phyloP scores from a whole-genome alignment of 2,113 vertebrate species.

The Natator depressus region DNA sequence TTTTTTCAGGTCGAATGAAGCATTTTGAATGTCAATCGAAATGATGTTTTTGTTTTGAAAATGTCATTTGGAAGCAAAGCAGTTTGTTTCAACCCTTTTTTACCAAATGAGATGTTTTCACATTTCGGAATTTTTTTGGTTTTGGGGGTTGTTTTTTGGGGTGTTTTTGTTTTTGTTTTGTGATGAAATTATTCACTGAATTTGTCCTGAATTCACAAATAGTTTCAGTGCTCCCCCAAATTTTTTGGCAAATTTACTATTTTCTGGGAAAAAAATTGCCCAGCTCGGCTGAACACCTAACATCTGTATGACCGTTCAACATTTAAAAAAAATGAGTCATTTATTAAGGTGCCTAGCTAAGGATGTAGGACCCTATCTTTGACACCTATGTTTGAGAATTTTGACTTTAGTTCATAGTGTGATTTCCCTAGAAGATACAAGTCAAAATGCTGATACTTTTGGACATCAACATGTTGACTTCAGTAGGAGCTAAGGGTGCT shows the following conservation, averaged over 20 bases:
- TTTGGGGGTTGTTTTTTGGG: neutral
- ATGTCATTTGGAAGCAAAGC: neutral
- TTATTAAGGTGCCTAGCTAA: neutral
- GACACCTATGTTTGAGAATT: fast-evolving
- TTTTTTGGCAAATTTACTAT: neutral
- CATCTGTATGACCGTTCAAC: neutral
- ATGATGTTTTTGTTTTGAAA: neutral
- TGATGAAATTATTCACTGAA: neutral
- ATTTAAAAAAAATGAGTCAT: neutral
- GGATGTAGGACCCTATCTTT: neutral
- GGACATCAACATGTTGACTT: neutral
- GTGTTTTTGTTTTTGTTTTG: neutral
- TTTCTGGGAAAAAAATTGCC: neutral
- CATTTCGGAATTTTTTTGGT: neutral
- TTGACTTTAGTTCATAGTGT: fast-evolving
- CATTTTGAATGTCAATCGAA: neutral
- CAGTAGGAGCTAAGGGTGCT: neutral
- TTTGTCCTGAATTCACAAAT: neutral
- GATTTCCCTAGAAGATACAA: neutral
- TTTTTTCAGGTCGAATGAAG: neutral
- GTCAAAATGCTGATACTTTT: neutral
- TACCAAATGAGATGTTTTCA: neutral
- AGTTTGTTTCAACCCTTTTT: neutral
- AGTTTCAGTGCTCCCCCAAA: neutral
- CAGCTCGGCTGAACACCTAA: neutral